Evolutionary conservation across 2,888 invertebrate genomes (phyloP), one percentile per base, ranked within the genome.

Genomic region (Chloroclystis v-ata): DNA sequence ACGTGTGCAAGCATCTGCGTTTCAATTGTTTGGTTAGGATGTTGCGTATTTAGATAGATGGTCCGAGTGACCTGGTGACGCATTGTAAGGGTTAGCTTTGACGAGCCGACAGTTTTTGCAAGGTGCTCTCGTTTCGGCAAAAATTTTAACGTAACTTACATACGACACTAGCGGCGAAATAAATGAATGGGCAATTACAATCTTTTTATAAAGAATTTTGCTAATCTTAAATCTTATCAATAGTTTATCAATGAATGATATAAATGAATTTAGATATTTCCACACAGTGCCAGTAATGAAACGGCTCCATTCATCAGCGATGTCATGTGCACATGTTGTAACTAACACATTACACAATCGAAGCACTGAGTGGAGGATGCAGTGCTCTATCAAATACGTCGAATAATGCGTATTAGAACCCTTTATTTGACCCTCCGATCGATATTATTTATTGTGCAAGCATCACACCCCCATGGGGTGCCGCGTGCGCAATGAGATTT

Each of bases 11-110:
- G 67, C 83, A 82, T 78, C 83, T 84, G 84, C 78, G 65, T 55
- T 59, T 56, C 50, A 37, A 76, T 82, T 85, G 83, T 85, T 84
- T 82, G 75, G 65, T 76, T 82, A 85, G 85, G 85, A 79, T 65
- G 67, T 64, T 71, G 71, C 67, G 60, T 74, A 58, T 70, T 71
- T 69, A 56, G 61, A 57, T 59, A 62, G 65, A 61, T 52, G 59
- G 67, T 57, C 65, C 53, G 54, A 53, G 52, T 73, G 78, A 75
- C 76, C 77, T 60, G 67, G 57, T 60, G 70, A 54, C 53, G 61
- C 29, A 59, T 59, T 67, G 63, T 63, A 75, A 75, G 79, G 80
- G 81, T 80, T 79, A 65, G 51, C 68, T 79, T 79, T 78, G 69
- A 69, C 14, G 37, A 54, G 68, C 78, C 79, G 78, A 60, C 67